These are phyloP conservation scores for Tanypteryx hageni DNA, from an alignment of 2,888 invertebrate genomes.

Conservation along the genomic window DNA sequence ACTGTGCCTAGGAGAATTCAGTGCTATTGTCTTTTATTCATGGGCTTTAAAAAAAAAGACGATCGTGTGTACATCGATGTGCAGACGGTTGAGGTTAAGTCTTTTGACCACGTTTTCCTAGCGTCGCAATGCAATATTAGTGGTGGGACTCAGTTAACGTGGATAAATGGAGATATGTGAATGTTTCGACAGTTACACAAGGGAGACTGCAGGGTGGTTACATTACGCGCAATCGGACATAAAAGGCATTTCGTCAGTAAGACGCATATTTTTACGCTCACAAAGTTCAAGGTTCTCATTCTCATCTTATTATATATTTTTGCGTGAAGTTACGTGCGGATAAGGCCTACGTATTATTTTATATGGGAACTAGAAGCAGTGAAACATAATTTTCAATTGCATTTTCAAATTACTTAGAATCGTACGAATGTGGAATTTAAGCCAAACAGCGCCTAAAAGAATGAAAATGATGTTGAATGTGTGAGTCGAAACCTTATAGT, in stretches of 20 bases:
- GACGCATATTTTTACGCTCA: neutral
- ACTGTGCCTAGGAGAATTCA: neutral
- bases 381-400: too few relatives aligned
- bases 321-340: too few relatives aligned
- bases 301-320: slow-evolving; percentile 21
- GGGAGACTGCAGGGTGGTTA: neutral
- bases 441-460: too few relatives aligned
- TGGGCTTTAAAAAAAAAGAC: neutral
- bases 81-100: neutral
- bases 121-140: neutral
- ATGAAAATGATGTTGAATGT: too few relatives aligned
- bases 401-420: too few relatives aligned
- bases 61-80: neutral
- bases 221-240: neutral
- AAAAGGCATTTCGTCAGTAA: neutral
- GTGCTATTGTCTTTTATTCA: slow-evolving; percentile 1
- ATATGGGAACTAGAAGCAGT: too few relatives aligned
- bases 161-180: neutral
- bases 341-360: too few relatives aligned
- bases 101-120: neutral
- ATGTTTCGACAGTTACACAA: neutral
- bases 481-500: too few relatives aligned
- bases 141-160: neutral
- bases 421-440: too few relatives aligned
- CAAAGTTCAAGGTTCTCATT: slow-evolving; percentile 13